Percentiles rank a stretch among this genome's conserved stretches.
Conservation (phyloP, 2,113 vertebrate species). For the Lepus europaeus region DNA sequence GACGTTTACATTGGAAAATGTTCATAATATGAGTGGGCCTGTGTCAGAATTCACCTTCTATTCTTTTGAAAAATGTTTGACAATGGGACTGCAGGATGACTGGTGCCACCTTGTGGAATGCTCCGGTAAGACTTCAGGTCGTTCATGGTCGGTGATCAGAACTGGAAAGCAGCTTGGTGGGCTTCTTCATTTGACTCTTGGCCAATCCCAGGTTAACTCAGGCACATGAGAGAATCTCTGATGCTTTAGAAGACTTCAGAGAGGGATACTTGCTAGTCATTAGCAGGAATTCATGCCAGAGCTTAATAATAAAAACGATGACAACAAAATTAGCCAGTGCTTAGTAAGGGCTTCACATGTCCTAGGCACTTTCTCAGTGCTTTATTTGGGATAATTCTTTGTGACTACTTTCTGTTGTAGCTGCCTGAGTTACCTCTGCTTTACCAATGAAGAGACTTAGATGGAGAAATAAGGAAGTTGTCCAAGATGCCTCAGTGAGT, state of each 20-base stretch:
- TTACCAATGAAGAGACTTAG: not conserved
- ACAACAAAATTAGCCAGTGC: not conserved
- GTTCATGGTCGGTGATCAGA: not conserved
- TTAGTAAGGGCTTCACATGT: not conserved
- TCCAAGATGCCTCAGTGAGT: not conserved
- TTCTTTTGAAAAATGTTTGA: not conserved
- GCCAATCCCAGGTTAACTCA: not conserved
- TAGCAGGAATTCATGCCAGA: not conserved
- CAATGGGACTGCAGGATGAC: not conserved
- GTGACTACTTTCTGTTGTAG: not conserved
- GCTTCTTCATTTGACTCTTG: not conserved
- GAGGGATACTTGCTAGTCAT: not conserved
- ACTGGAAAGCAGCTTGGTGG: rapidly evolving
- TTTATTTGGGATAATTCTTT: not conserved
- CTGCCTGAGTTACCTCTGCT: not conserved
- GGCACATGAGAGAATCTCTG: not conserved
- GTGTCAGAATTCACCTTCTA: not conserved
- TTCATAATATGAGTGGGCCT: not conserved
- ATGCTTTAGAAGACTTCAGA: not conserved
- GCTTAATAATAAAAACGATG: not conserved
- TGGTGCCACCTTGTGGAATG: constrained; percentile 67
- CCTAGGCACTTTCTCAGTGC: not conserved
- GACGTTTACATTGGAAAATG: not conserved
- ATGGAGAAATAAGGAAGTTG: not conserved
- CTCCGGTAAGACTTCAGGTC: not conserved